Evolutionary conservation across 2,888 invertebrate species (phyloP), one percentile per base, ranked within the genome.

Genomic region (Thysanoteuthis rhombus): DNA sequence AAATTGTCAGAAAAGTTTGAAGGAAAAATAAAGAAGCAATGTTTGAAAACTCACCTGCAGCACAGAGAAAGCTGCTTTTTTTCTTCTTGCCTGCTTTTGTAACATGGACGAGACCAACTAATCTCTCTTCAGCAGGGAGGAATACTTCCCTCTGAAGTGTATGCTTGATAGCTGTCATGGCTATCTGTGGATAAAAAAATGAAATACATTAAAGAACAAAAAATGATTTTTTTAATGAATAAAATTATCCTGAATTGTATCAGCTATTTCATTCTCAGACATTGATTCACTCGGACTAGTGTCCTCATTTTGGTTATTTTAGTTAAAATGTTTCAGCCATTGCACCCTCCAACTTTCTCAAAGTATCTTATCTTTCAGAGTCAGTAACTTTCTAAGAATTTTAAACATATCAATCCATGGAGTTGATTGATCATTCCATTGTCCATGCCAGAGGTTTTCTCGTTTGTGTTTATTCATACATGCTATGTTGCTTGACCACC

Each of bases 61-160:
- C 97, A 97, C 98, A 98, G 0, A 99, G 97, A 97, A 98, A 98
- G 95, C 98, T 98, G 39, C 98, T 98, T 97, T 98, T 98, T 97
- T 98, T 98, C 97, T 98, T 98, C 97, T 98, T 98, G 93, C 98
- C 97, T 40, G 98, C 97, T 97, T 98, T 98, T 93, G 98, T 98
- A 47, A 98, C 98, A 96, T 98, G 98, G 94, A 98, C 98, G 93
- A 98, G 98, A 22, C 98, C 98, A 90, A 98, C 97, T 91, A 99
- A 97, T 94, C 98, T 97, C 97, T 99, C 98, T 96, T 98, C 98
- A 95, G 98, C 98, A 4, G 98, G 98, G 95, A 98, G 98, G 96
- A 98, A 98, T 6, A 98, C 97, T 96, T 98, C 98, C 95, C 98
- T 98, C 97, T 98, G 98, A 94, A 98, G 97, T 58, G 98, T 98